Evolutionary conservation across 2,797 vertebrate species (phyloP), one percentile per base, ranked within the genome.

Genomic region (Novumbra hubbsi): DNA sequence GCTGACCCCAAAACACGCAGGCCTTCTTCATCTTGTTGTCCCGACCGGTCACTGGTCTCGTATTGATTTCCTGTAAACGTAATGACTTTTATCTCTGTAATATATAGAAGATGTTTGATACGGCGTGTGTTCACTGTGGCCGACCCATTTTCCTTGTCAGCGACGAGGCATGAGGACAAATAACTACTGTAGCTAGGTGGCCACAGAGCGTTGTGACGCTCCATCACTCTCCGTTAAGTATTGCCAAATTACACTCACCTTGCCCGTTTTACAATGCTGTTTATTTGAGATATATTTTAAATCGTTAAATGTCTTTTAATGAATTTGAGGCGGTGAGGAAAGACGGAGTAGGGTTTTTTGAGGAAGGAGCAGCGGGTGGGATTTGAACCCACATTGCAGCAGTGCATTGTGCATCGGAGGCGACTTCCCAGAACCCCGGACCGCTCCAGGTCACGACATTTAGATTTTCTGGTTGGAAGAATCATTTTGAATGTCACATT

Each of bases 1-100:
- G 83, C 84, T 88, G 89, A 90, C 88, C 88, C 85, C 75, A 79
- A 87, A 89, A 86, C 85, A 86, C 30, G 62, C 21, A 48, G 88
- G 87, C 85, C 88, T 89, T 88, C 88, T 91, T 91, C 84, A 87
- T 88, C 88, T 91, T 87, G 87, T 32, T 32, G 27, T 32, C 63
- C 63, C 30, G 63, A 65, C 63, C 28, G 7, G 63, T 32, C 63
- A 87, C 89, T 87, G 80, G 88, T 78, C 78, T 77, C 84, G 83
- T 89, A 91, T 91, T 81, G 88, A 91, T 91, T 89, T 89, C 89
- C 84, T 80, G 86, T 85, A 88, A 88, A 87, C 86, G 82, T 90
- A 91, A 91, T 91, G 88, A 90, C 87, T 91, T 91, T 91, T 91
- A 89, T 91, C 88, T 87, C 75, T 81, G 86, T 90, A 89, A 91